Conservation (phyloP, 2,888 invertebrate species). For the Sinohyriopsis cumingii region DNA sequence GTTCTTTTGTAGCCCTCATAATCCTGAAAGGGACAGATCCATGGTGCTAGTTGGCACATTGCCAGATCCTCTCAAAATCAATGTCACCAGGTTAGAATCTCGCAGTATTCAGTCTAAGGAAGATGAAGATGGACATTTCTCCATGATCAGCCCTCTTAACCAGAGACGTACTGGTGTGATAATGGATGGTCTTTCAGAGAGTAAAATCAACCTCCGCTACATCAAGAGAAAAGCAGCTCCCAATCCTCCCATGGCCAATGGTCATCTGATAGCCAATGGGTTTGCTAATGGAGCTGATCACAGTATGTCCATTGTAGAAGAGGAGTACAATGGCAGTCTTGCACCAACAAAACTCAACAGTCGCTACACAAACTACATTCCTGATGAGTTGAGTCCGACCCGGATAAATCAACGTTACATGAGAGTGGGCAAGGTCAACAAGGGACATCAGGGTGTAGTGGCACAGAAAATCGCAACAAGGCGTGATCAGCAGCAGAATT, state of each 20-base stretch:
- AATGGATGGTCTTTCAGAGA: constrained; percentile 63
- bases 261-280: constrained; percentile 50
- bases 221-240: constrained; percentile 51
- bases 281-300: constrained; percentile 49
- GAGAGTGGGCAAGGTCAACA: constrained; percentile 35
- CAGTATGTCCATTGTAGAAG: constrained; percentile 28
- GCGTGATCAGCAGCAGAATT: constrained; percentile 28
- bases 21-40: constrained; percentile 65
- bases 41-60: constrained; percentile 58
- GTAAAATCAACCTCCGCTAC: constrained; percentile 69
- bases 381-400: constrained; percentile 47
- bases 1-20: constrained; percentile 64
- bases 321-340: constrained; percentile 79
- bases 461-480: constrained; percentile 48
- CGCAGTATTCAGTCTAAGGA: constrained; percentile 36
- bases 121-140: constrained; percentile 48
- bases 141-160: constrained; percentile 63
- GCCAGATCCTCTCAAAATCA: constrained; percentile 58
- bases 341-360: constrained; percentile 91
- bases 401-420: constrained; percentile 59
- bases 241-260: constrained; percentile 45
- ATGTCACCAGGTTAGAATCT: constrained; percentile 41
- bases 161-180: constrained; percentile 59
- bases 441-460: constrained; percentile 30
- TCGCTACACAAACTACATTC: constrained; percentile 78